A percentile compares a stretch with the other conserved stretches of the same genome.
These are phyloP conservation scores for Antheraea pernyi DNA, from an alignment of 1,140 invertebrate species.

Conservation along the genomic window DNA sequence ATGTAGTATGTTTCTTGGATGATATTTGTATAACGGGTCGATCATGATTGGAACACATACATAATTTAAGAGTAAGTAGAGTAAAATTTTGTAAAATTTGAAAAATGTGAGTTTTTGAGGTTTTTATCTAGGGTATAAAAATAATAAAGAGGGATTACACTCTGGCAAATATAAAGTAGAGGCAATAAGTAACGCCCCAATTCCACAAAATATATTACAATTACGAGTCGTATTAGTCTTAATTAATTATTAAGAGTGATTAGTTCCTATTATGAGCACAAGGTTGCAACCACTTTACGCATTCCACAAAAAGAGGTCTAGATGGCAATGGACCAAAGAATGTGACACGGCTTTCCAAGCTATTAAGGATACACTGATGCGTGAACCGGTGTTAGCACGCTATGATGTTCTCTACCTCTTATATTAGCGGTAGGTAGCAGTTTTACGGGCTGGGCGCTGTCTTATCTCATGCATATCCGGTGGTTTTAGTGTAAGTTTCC, in stretches of 20 bases:
- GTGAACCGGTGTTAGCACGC: constrained; percentile 33
- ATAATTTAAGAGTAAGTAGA: constrained; percentile 16
- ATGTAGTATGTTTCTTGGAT: constrained; percentile 29
- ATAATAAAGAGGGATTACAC: constrained; percentile 20
- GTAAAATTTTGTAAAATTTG: constrained; percentile 20
- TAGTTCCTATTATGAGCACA: constrained; percentile 16
- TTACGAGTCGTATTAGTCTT: constrained; percentile 16
- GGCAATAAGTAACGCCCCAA: constrained; percentile 15
- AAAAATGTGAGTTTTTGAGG: constrained; percentile 20
- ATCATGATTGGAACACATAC: not conserved
- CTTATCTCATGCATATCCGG: constrained; percentile 53
- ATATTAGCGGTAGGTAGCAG: constrained; percentile 74
- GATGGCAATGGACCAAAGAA: constrained; percentile 30
- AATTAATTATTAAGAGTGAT: constrained; percentile 21
- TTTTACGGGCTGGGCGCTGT: constrained; percentile 67
- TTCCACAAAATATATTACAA: no score
- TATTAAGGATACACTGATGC: constrained; percentile 24
- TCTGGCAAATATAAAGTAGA: constrained; percentile 20
- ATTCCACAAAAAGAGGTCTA: constrained; percentile 33
- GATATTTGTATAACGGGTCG: constrained; percentile 33
- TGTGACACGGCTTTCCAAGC: constrained; percentile 28
- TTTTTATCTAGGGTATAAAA: constrained; percentile 25
- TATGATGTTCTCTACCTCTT: constrained; percentile 57
- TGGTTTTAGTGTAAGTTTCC: constrained; percentile 22
- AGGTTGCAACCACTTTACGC: constrained; percentile 37